These are phyloP conservation scores for Leucoma salicis DNA, from an alignment of 2,888 invertebrate species.

Conservation along the genomic window DNA sequence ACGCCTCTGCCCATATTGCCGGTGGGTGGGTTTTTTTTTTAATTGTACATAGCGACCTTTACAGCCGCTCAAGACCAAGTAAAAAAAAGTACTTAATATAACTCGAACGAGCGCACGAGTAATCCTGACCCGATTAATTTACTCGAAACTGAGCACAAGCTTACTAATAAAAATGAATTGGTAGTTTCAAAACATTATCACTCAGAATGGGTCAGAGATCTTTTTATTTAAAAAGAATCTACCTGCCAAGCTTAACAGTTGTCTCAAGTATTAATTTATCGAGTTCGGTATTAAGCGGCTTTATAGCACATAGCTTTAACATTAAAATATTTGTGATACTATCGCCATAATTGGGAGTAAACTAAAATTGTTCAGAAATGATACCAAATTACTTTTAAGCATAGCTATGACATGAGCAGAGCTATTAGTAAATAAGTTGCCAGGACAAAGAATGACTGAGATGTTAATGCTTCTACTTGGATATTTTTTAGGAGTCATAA, in stretches of 20 bases:
- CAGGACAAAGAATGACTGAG: no score
- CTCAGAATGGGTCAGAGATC: conserved; percentile 1
- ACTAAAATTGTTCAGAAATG: no score
- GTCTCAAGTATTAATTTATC: conserved; percentile 2
- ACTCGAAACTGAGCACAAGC: conserved; percentile 4
- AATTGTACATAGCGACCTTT: conserved; percentile 23
- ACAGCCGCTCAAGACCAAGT: conserved; percentile 16
- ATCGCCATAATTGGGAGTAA: conserved; percentile 18
- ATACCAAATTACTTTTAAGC: no score
- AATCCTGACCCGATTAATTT: conserved; percentile 3
- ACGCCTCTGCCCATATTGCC: conserved; percentile 18
- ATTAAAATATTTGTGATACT: conserved; percentile 15
- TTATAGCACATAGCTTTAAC: conserved; percentile 14
- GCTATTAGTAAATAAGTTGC: no score
- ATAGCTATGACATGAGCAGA: no score
- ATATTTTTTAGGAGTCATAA: no score
- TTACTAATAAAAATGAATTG: conserved; percentile 5
- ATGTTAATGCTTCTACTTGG: no score
- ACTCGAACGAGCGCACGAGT: not conserved
- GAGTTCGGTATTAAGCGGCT: conserved; percentile 19
- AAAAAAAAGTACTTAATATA: conserved; percentile 2
- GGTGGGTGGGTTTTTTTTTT: conserved; percentile 22
- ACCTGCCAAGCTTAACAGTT: conserved; percentile 7
- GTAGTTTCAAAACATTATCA: conserved; percentile 1
- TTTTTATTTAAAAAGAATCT: conserved; percentile 1